Evolutionary conservation across 2,113 vertebrate species (phyloP).

Genomic region (Chrysemys picta): DNA sequence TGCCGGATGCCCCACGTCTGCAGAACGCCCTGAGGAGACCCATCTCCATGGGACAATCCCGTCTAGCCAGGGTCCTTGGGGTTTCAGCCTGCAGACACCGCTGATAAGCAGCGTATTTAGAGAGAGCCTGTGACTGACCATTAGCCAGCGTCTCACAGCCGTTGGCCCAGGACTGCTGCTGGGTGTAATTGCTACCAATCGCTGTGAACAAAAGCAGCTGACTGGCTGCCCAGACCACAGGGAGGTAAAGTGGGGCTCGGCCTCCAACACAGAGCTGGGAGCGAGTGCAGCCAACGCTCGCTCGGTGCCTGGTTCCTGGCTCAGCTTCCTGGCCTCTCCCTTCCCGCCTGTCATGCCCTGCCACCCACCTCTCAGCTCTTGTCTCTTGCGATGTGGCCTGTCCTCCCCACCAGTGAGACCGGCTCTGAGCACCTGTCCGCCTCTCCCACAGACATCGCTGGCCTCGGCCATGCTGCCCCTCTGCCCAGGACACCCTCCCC

Average conservation of each 20-base stretch:
- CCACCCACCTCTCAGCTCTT: neutral
- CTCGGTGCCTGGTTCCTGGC: too few relatives aligned
- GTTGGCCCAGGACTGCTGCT: neutral
- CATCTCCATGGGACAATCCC: too few relatives aligned
- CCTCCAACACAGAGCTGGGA: neutral
- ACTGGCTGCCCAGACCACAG: neutral
- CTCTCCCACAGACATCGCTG: neutral
- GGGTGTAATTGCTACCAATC: too few relatives aligned
- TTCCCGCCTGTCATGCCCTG: neutral
- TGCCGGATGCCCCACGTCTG: neutral
- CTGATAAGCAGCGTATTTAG: too few relatives aligned
- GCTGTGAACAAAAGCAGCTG: too few relatives aligned
- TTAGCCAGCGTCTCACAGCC: neutral
- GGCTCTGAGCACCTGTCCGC: too few relatives aligned
- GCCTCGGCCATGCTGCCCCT: too few relatives aligned
- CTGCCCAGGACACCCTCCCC: neutral
- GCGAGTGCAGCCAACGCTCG: neutral
- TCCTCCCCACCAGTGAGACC: neutral
- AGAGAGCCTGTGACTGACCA: too few relatives aligned
- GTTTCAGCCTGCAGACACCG: neutral
- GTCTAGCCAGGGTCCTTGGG: too few relatives aligned
- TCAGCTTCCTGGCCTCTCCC: too few relatives aligned
- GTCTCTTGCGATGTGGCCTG: neutral
- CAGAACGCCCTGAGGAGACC: too few relatives aligned
- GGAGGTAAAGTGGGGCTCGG: too few relatives aligned